phyloP scores from a whole-genome alignment of 2,797 vertebrate genomes.

The Anguilla pacifica region DNA sequence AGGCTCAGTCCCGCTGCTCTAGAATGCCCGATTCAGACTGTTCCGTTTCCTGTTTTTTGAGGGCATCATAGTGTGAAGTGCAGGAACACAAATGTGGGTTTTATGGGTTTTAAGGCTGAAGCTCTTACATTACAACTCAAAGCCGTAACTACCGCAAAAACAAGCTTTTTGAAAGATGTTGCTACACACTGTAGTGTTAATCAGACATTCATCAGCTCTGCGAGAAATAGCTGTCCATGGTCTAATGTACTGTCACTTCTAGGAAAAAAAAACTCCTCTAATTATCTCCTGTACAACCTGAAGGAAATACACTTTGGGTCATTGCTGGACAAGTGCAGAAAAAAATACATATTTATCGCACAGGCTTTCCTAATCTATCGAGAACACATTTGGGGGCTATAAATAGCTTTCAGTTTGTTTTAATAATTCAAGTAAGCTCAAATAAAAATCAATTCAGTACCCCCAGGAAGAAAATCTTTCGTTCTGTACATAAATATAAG shows the following conservation, averaged over 20 bases:
- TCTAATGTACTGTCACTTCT: no score
- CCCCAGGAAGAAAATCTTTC: background rate
- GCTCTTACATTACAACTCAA: background rate
- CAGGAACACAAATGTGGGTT: background rate
- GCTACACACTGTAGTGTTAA: background rate
- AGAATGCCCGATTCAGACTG: background rate
- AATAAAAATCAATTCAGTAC: no score
- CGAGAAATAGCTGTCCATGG: background rate
- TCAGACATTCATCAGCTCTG: background rate
- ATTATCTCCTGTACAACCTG: no score
- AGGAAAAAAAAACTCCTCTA: no score
- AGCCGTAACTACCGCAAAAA: background rate
- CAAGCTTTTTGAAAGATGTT: background rate
- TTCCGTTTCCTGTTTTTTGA: background rate
- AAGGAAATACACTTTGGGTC: no score
- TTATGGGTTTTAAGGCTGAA: background rate
- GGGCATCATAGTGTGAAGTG: background rate
- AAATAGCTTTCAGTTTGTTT: no score
- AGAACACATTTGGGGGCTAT: no score
- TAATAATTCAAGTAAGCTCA: no score
- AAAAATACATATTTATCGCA: no score
- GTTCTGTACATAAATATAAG: background rate
- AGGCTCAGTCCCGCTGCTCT: background rate
- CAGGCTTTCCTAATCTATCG: no score
- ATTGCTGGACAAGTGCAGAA: no score